A percentile compares a stretch with the other conserved stretches of the same genome.
These are phyloP conservation scores for Euzophera pinguis DNA, from an alignment of 2,888 invertebrate species.

Conservation along the genomic window DNA sequence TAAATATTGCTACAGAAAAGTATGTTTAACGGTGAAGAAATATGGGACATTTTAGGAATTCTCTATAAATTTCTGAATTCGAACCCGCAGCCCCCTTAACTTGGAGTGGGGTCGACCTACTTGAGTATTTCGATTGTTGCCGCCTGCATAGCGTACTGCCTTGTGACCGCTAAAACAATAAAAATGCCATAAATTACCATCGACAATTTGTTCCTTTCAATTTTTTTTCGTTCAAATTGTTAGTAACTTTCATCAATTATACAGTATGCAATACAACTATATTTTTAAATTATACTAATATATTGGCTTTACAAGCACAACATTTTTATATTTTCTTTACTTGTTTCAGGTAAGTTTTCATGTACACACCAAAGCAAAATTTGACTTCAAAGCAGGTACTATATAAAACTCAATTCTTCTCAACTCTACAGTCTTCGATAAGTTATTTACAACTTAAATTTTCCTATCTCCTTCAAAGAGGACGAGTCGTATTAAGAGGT, in stretches of 20 bases:
- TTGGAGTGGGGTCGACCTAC: constrained; percentile 51
- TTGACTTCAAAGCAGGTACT: too few species aligned
- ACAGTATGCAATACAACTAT: background rate
- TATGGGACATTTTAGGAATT: constrained; percentile 25
- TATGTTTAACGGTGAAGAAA: constrained; percentile 29
- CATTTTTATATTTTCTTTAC: constrained; percentile 26
- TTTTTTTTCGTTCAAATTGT: constrained; percentile 20
- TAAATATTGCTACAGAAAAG: constrained; percentile 41
- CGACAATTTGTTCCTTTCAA: constrained; percentile 20
- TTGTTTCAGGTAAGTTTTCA: constrained; percentile 58
- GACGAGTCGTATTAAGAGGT: constrained; percentile 16
- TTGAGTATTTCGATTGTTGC: constrained; percentile 56
- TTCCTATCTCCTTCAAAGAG: background rate
- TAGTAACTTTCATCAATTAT: constrained; percentile 11
- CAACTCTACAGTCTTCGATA: too few species aligned
- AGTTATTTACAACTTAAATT: background rate
- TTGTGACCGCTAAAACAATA: constrained; percentile 55
- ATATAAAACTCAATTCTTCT: too few species aligned
- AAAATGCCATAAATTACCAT: constrained; percentile 37
- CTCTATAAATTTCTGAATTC: constrained; percentile 29
- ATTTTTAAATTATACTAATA: too few species aligned
- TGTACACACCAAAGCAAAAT: too few species aligned
- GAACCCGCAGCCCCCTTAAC: constrained; percentile 44
- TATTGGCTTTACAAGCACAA: too few species aligned
- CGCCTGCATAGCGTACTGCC: constrained; percentile 48